phyloP scores from a whole-genome alignment of 2,797 vertebrate species.

The Leptatherina wallacei region DNA sequence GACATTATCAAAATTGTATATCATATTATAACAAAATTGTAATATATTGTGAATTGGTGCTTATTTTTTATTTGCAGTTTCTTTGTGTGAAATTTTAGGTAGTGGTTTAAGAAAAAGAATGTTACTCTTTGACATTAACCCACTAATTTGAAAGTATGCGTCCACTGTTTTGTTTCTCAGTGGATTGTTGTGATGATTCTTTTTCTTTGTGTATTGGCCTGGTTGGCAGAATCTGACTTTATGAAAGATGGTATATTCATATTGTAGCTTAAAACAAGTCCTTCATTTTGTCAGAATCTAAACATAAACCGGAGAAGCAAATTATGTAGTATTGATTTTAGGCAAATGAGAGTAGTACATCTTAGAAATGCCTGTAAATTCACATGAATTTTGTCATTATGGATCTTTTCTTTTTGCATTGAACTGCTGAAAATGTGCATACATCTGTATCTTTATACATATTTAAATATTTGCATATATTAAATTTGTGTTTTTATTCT shows the following conservation, averaged over 20 bases:
- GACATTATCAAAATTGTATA: conserved; percentile 78
- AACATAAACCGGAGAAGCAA: conserved; percentile 48
- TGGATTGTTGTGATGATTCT: conserved; percentile 52
- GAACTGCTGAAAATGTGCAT: conserved; percentile 79
- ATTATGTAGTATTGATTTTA: conserved; percentile 47
- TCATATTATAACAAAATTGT: conserved; percentile 76
- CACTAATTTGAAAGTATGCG: conserved; percentile 62
- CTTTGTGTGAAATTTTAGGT: conserved; percentile 65
- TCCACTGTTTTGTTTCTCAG: conserved; percentile 55
- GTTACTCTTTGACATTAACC: conserved; percentile 63
- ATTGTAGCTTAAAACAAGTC: conserved; percentile 53
- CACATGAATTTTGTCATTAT: conserved; percentile 54
- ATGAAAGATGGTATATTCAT: conserved; percentile 46
- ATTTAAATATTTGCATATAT: conserved; percentile 82
- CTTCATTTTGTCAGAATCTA: conserved; percentile 51
- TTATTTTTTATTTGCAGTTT: conserved; percentile 76
- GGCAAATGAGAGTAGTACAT: conserved; percentile 45
- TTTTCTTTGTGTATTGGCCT: conserved; percentile 62
- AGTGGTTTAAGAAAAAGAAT: conserved; percentile 65
- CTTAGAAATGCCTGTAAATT: conserved; percentile 55
- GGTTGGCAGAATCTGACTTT: conserved; percentile 55
- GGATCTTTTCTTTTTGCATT: conserved; percentile 69
- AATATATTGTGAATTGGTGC: conserved; percentile 82
- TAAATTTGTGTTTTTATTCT: conserved; percentile 82
- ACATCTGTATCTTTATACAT: conserved; percentile 74